Conservation (phyloP, 2,888 invertebrate species). For the Rotaria socialis region DNA sequence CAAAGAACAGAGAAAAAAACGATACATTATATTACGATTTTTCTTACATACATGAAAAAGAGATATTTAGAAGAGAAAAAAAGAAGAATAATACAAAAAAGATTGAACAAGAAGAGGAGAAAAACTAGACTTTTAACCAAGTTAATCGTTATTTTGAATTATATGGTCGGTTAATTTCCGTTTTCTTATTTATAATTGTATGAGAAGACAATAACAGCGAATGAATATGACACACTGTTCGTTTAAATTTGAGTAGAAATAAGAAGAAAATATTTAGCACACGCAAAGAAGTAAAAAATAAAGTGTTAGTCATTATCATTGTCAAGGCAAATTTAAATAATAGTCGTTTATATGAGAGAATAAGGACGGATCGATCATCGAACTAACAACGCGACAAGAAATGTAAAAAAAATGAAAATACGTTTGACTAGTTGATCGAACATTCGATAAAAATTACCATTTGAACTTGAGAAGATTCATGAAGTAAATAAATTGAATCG, state of each 20-base stretch:
- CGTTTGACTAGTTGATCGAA: conserved; percentile 10
- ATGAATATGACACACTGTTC: conserved; percentile 14
- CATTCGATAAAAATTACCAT: background rate
- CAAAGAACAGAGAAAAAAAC: background rate
- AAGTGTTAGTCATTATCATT: background rate
- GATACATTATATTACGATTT: background rate
- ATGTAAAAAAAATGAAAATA: background rate
- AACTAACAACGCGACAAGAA: background rate
- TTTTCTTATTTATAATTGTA: background rate
- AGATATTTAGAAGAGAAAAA: background rate
- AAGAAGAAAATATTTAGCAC: background rate
- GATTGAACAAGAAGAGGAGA: background rate
- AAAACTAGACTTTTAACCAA: background rate
- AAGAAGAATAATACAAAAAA: background rate
- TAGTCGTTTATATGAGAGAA: background rate
- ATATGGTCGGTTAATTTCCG: background rate
- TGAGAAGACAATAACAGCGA: conserved; percentile 9
- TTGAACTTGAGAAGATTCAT: background rate
- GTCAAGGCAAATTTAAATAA: background rate
- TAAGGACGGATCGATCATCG: conserved; percentile 10
- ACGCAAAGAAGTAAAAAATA: background rate
- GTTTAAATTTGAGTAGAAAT: background rate
- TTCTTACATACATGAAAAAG: conserved; percentile 2
- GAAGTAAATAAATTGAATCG: conserved; percentile 21
- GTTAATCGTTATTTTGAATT: background rate